Percentiles rank a stretch among this genome's conserved stretches.
Conservation (phyloP, 2,113 vertebrate genomes). For the Cyanocitta stelleri region DNA sequence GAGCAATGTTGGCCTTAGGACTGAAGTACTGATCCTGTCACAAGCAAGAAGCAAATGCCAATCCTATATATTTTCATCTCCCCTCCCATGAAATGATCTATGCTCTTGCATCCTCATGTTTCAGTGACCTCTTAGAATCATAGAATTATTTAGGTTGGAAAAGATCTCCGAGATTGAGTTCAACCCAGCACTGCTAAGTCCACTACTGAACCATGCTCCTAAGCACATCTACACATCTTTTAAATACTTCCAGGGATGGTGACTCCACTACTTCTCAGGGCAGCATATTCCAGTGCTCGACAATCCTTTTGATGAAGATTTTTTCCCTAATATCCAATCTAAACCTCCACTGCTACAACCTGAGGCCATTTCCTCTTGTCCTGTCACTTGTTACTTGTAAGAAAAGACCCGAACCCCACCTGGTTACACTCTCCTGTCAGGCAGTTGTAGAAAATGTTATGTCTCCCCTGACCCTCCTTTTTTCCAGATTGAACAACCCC, state of each 20-base stretch:
- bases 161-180: not conserved
- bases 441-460: fast-evolving
- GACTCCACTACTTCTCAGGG: not conserved
- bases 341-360: not conserved
- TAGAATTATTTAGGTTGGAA: not conserved
- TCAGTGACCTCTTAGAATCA: not conserved
- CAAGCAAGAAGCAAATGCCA: not conserved
- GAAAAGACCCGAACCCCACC: fast-evolving
- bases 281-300: not conserved
- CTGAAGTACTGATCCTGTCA: not conserved
- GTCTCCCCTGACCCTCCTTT: not conserved
- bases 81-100: fast-evolving
- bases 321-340: not conserved
- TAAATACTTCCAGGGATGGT: not conserved
- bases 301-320: fast-evolving
- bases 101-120: not conserved
- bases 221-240: not conserved
- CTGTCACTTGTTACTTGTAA: not conserved
- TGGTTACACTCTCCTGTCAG: not conserved
- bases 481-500: not conserved
- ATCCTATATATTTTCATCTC: not conserved
- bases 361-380: not conserved
- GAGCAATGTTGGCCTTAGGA: not conserved
- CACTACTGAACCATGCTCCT: not conserved
- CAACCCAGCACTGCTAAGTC: not conserved